Conservation (phyloP, 2,113 vertebrate genomes). For the Nothoprocta perdicaria region DNA sequence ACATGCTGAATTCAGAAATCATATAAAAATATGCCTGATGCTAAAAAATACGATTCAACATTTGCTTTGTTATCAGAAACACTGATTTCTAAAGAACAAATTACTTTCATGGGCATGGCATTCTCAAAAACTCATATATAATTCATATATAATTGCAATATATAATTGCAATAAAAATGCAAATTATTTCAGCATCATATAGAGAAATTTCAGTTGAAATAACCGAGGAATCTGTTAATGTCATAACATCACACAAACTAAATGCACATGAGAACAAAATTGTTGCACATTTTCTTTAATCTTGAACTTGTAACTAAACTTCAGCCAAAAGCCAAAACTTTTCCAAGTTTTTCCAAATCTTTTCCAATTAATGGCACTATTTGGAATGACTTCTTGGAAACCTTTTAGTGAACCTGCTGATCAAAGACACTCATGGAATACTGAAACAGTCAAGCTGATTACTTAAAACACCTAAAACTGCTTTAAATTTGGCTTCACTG, state of each 20-base stretch:
- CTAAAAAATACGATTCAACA: constrained; percentile 26
- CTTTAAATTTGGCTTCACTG: constrained; percentile 37
- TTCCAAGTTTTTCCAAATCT: neutral
- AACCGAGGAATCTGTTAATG: constrained; percentile 60
- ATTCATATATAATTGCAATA: too few species aligned
- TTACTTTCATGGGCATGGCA: constrained; percentile 43
- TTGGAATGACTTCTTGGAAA: constrained; percentile 15
- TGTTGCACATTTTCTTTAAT: constrained; percentile 36
- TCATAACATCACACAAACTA: constrained; percentile 50
- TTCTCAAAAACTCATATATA: constrained; percentile 44
- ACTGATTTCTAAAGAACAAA: constrained; percentile 52
- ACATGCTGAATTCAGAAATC: constrained; percentile 14
- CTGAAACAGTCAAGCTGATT: constrained; percentile 22
- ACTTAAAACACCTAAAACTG: constrained; percentile 35
- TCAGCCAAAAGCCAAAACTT: constrained; percentile 21
- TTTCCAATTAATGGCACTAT: constrained; percentile 16
- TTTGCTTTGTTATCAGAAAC: constrained; percentile 54
- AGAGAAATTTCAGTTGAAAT: constrained; percentile 56
- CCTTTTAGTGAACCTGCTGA: constrained; percentile 63
- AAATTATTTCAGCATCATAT: constrained; percentile 50
- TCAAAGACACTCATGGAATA: constrained; percentile 46
- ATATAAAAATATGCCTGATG: constrained; percentile 11
- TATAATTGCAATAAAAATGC: too few species aligned
- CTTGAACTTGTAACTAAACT: constrained; percentile 45
- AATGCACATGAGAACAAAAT: constrained; percentile 65